Evolutionary conservation across 2,797 vertebrate species (phyloP), one percentile per base, ranked within the genome.

Genomic region (Eleutherodactylus coqui): DNA sequence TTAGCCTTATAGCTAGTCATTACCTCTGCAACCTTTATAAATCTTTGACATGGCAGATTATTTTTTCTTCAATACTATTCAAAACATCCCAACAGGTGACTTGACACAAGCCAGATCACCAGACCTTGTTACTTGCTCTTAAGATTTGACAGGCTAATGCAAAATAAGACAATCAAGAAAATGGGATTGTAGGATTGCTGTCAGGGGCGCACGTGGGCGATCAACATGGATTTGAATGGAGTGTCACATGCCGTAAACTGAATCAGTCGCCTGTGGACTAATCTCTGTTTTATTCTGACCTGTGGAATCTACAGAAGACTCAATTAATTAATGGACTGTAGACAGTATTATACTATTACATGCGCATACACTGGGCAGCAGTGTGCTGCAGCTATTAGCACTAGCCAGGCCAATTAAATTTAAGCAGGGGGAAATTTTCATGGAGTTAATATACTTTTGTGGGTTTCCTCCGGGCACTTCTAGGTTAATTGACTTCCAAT

Each of bases 21-120:
- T 98, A 99, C 96, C 96, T 97, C 95, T 94, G 93, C 96, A 96
- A 97, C 97, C 96, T 99, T 97, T 98, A 95, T 94, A 98, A 96
- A 98, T 98, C 97, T 97, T 97, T 97, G 97, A 96, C 95, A 96
- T 93, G 83, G 87, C 86, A 78, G 82, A 93, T 93, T 94, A 93
- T 93, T 90, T 73, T 90, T 91, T 90, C 88, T 92, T 90, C 89
- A 88, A 91, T 90, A 85, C 93, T 93, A 94, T 94, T 95, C 93
- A 95, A 91, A 93, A 94, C 90, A 92, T 94, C 89, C 91, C 87
- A 82, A 84, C 78, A 92, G 92, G 90, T 92, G 89, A 91, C 90
- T 93, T 92, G 91, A 89, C 85, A 91, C 91, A 86, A 85, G 75
- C 70, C 53, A 83, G 84, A 85, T 88, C 88, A 77, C n/a, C 91